phyloP scores from a whole-genome alignment of 2,888 invertebrate species.

The Dimorphilus gyrociliatus region DNA sequence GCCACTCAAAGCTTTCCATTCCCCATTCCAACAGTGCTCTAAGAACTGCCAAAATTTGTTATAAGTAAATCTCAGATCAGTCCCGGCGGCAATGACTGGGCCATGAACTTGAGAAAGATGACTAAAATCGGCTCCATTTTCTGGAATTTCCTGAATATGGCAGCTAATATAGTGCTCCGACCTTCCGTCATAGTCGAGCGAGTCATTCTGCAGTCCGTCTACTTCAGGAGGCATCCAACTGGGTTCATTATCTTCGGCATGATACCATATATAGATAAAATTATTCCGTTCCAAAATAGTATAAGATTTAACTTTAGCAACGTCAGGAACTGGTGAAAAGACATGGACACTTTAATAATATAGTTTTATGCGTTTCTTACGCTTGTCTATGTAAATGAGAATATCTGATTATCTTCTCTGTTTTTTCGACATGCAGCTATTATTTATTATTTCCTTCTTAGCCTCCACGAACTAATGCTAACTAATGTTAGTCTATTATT shows the following conservation, averaged over 20 bases:
- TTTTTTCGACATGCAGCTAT: no score
- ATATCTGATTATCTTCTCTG: no score
- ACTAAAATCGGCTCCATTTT: conserved; percentile 69
- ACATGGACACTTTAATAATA: no score
- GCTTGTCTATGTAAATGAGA: no score
- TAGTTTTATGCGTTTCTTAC: no score
- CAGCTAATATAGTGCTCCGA: conserved; percentile 60
- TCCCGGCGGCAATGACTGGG: conserved; percentile 43
- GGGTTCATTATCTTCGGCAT: conserved; percentile 53
- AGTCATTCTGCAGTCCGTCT: conserved; percentile 42
- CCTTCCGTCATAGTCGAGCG: conserved; percentile 54
- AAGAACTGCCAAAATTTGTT: conserved; percentile 33
- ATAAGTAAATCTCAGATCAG: conserved; percentile 31
- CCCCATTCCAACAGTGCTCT: no score
- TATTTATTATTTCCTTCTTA: no score
- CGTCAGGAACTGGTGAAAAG: conserved; percentile 49
- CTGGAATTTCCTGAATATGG: conserved; percentile 72
- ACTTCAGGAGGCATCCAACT: conserved; percentile 50
- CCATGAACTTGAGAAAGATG: conserved; percentile 63
- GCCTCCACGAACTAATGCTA: no score
- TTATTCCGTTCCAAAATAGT: conserved; percentile 52
- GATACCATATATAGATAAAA: conserved; percentile 67
- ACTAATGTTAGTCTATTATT: no score
- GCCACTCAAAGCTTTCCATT: no score
- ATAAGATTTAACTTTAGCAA: conserved; percentile 55